Evolutionary conservation across 92 coral and sea anemone genomes (phyloP).

Genomic region (Isaurus tuberculatus): DNA sequence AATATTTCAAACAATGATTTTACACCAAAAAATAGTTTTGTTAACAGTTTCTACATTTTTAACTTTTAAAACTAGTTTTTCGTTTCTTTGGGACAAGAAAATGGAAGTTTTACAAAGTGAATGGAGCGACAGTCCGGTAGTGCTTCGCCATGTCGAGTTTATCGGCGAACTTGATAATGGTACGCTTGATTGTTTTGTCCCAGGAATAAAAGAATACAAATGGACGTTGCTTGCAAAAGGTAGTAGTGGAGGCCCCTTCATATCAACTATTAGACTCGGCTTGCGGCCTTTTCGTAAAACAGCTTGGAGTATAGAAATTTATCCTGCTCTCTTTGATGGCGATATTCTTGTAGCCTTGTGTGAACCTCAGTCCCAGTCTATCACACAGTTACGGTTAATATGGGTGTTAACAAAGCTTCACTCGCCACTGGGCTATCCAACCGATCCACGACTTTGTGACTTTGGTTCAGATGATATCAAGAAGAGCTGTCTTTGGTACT

Average conservation of each 20-base stretch:
- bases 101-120: slow-evolving; percentile 56
- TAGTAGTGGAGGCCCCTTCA: slow-evolving; percentile 37
- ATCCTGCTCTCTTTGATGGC: slow-evolving; percentile 38
- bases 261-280: slow-evolving; percentile 27
- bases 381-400: slow-evolving; percentile 34
- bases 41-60: not conserved
- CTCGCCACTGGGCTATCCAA: slow-evolving; percentile 93
- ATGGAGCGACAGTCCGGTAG: slow-evolving; percentile 68
- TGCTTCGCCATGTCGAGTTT: slow-evolving; percentile 85
- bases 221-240: slow-evolving; percentile 56
- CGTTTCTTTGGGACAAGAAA: slow-evolving; percentile 69
- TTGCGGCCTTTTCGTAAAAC: slow-evolving; percentile 34
- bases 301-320: slow-evolving; percentile 29
- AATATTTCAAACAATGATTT: not conserved
- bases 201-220: slow-evolving; percentile 78
- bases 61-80: slow-evolving; percentile 4
- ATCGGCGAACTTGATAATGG: slow-evolving; percentile 93
- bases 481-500: slow-evolving; percentile 67
- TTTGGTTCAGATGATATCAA: slow-evolving; percentile 54
- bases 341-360: slow-evolving; percentile 40
- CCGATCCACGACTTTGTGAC: slow-evolving; percentile 88
- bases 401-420: slow-evolving; percentile 78
- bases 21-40: not conserved
- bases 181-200: slow-evolving; percentile 82
- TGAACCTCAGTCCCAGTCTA: slow-evolving; percentile 25